phyloP scores from a whole-genome alignment of 2,113 vertebrate species.

The Clinocottus analis region DNA sequence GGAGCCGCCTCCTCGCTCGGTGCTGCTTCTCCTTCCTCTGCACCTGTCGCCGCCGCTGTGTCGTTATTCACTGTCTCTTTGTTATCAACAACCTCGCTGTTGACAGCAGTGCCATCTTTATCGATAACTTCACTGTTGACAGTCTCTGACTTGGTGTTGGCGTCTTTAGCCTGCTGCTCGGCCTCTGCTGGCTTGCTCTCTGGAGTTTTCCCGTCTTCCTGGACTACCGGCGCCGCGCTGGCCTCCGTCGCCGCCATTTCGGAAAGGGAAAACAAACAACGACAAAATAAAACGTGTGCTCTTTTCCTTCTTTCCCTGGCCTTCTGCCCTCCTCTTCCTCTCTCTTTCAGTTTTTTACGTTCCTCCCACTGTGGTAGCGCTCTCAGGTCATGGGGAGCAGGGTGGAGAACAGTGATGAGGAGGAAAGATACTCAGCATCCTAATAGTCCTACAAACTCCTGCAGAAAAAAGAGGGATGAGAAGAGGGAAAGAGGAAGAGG shows the following conservation, averaged over 20 bases:
- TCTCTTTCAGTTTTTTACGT: constrained; percentile 47
- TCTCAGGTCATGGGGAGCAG: constrained; percentile 79
- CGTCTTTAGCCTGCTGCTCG: constrained; percentile 50
- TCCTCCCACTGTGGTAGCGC: constrained; percentile 62
- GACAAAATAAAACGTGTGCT: constrained; percentile 52
- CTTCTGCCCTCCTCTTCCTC: constrained; percentile 66
- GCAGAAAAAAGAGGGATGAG: constrained; percentile 30
- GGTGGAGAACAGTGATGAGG: constrained; percentile 55
- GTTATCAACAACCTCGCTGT: constrained; percentile 65
- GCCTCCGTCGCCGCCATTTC: constrained; percentile 84
- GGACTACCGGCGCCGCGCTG: constrained; percentile 74
- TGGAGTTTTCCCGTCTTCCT: constrained; percentile 75
- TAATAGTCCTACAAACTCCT: constrained; percentile 75
- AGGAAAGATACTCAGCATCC: constrained; percentile 80
- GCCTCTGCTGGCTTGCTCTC: constrained; percentile 74
- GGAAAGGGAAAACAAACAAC: constrained; percentile 55
- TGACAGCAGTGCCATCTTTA: constrained; percentile 55
- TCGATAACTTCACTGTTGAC: constrained; percentile 58
- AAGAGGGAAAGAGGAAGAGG: constrained; percentile 12
- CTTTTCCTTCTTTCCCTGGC: constrained; percentile 59
- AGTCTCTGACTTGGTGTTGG: constrained; percentile 66
- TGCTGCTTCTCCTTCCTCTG: constrained; percentile 46
- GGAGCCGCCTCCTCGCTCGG: constrained; percentile 49
- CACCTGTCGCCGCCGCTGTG: constrained; percentile 6
- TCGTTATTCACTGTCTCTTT: constrained; percentile 75